Percentiles rank a stretch among this genome's conserved stretches.
These are phyloP conservation scores for Triplophysa siluroides DNA, from an alignment of 2,113 vertebrate species.

Conservation along the genomic window DNA sequence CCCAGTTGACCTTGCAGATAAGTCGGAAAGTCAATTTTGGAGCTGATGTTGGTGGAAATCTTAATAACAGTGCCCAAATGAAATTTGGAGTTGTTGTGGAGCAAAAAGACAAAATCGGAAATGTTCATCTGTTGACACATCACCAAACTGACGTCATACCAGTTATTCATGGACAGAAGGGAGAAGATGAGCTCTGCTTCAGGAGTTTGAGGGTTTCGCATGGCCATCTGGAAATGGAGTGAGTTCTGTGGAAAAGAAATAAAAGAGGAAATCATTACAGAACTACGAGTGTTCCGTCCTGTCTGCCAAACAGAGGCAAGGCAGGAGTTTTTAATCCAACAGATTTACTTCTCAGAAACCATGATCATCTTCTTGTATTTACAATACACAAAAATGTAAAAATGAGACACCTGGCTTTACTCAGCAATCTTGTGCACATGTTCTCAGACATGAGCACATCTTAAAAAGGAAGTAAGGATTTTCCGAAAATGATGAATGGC, in stretches of 20 bases:
- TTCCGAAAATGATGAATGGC: too few relatives aligned
- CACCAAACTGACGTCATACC: conserved; percentile 94
- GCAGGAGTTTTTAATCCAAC: neutral
- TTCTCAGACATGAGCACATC: too few relatives aligned
- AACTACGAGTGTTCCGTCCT: neutral
- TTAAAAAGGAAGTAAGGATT: too few relatives aligned
- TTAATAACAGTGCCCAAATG: conserved; percentile 87
- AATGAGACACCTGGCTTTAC: too few relatives aligned
- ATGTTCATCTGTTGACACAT: conserved; percentile 93
- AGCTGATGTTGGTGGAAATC: conserved; percentile 79
- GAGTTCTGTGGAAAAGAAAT: conserved; percentile 80
- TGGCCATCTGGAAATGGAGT: conserved; percentile 93
- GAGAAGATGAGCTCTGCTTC: conserved; percentile 86
- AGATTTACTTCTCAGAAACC: neutral
- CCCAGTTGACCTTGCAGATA: conserved; percentile 82
- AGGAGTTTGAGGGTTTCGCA: conserved; percentile 82
- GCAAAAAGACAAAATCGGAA: conserved; percentile 85
- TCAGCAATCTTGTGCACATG: too few relatives aligned
- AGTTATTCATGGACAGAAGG: conserved; percentile 92
- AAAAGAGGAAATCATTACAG: conserved; percentile 41
- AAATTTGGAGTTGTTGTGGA: conserved; percentile 88
- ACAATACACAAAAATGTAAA: too few relatives aligned
- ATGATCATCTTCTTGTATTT: neutral
- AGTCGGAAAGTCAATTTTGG: conserved; percentile 77
- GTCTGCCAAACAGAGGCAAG: neutral